A percentile compares a stretch with the other conserved stretches of the same genome.
Conservation (phyloP, 2,888 invertebrate genomes). For the Eledona agricola region DNA sequence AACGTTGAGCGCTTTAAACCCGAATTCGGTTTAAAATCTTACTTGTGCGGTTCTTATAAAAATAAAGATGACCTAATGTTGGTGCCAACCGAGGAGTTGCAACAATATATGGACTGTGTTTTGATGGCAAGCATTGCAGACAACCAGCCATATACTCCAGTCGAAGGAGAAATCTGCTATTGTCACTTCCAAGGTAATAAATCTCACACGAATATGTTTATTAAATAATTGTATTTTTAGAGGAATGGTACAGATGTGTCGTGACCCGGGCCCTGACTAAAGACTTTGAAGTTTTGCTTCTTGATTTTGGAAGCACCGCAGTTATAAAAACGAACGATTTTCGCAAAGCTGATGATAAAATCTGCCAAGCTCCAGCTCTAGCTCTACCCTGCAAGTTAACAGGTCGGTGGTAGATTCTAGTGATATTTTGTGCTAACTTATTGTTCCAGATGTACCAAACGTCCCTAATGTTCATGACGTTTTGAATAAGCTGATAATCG, state of each 20-base stretch:
- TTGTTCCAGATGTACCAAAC: constrained; percentile 7
- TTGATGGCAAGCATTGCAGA: constrained; percentile 3
- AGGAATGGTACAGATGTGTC: constrained; percentile 22
- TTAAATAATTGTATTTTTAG: constrained; percentile 9
- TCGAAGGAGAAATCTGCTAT: constrained; percentile 5
- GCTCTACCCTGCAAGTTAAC: constrained; percentile 12
- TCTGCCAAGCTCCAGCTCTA: constrained; percentile 7
- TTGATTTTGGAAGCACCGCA: constrained; percentile 24
- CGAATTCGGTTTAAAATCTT: constrained; percentile 8
- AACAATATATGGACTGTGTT: constrained; percentile 3
- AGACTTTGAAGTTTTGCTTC: constrained; percentile 15
- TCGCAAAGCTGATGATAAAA: constrained; percentile 5
- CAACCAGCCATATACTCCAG: constrained; percentile 1
- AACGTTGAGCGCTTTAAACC: constrained; percentile 8
- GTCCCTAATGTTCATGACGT: constrained; percentile 1
- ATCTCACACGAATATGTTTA: background rate
- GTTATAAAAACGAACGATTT: constrained; percentile 3
- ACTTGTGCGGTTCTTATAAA: constrained; percentile 7
- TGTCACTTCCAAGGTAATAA: constrained; percentile 10
- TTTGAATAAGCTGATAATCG: constrained; percentile 1
- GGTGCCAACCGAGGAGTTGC: constrained; percentile 2
- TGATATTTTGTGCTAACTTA: background rate
- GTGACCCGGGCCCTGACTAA: constrained; percentile 2
- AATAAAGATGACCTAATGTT: constrained; percentile 3
- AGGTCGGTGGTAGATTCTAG: constrained; percentile 12